Base-by-base conservation (phyloP, 2,797 vertebrate genomes). In the Sandelia bainsii region DNA sequence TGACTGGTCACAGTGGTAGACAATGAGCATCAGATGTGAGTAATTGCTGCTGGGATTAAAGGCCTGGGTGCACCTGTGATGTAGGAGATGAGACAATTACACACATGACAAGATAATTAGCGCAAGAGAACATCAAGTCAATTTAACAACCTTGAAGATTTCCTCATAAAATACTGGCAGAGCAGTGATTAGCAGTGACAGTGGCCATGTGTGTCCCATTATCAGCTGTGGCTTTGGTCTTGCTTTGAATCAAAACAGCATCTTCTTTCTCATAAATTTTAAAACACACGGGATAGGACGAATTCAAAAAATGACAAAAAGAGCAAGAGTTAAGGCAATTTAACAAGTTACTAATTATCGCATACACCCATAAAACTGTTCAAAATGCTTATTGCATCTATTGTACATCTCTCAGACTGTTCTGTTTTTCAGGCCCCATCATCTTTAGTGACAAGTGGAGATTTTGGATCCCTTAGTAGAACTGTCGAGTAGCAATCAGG, bases 1-100 rank as follows among this genome's bases (percentile, higher is more conserved):
- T 22, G 72, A 77, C 75, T 37, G 65, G 39, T 56, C 80, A 76
- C 67, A 34, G 70, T 44, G 66, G 39, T 71, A 80, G 75, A 82
- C 86, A 84, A 92, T 87, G 86, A 90, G 52, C 76, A 79, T 92
- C 90, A 91, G 87, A 92, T 91, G 89, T 90, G 82, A 50, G 37
- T 84, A 88, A 90, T 78, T 64, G 72, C 75, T 9, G 32, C 76
- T 50, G 66, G 62, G 87, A 87, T 88, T 79, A 57, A 87, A 82
- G 70, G 63, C 67, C 49, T 65, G 81, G 65, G 72, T 69, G 74
- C 83, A 92, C 89, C 87, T 89, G 80, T 72, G 85, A 80, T 79
- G 71, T 72, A 49, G 69, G 37, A 74, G 76, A 89, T 61, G 72
- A 76, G 77, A 83, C 74, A 83, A 86, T 90, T 86, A 78, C 76